Conservation (phyloP, 1,140 invertebrate species). For the Hetaerina americana region DNA sequence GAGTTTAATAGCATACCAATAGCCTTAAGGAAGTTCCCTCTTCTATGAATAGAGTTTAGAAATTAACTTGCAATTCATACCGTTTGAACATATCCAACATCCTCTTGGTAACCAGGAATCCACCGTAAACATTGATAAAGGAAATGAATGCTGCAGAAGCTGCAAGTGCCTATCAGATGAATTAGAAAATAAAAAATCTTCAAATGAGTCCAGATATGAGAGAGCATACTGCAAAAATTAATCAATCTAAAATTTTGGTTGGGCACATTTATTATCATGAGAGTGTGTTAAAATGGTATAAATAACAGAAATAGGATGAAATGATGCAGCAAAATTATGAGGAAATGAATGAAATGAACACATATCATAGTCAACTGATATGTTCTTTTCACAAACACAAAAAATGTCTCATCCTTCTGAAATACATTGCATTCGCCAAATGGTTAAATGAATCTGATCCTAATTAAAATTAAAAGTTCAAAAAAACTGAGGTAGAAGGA, state of each 20-base stretch:
- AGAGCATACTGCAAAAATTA: not conserved
- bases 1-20: too few species aligned
- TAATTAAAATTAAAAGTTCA: too few species aligned
- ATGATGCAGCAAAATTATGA: not conserved
- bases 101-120: constrained; percentile 77
- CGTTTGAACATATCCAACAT: constrained; percentile 90
- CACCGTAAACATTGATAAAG: constrained; percentile 83
- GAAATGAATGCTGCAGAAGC: constrained; percentile 74
- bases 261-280: not conserved
- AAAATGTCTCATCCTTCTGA: too few species aligned
- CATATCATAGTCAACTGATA: too few species aligned
- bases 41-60: too few species aligned
- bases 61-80: constrained; percentile 30
- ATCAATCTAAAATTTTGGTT: not conserved
- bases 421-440: too few species aligned
- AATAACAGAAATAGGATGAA: not conserved
- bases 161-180: constrained; percentile 45
- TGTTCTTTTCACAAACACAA: not conserved
- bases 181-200: constrained; percentile 9
- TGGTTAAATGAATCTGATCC: too few species aligned
- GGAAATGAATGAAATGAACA: not conserved
- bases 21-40: too few species aligned
- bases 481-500: too few species aligned
- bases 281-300: not conserved
- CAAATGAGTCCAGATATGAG: not conserved